A percentile compares a stretch with the other conserved stretches of the same genome.
These are phyloP conservation scores for Elanoides forficatus DNA, from an alignment of 2,113 vertebrate species.

Conservation along the genomic window DNA sequence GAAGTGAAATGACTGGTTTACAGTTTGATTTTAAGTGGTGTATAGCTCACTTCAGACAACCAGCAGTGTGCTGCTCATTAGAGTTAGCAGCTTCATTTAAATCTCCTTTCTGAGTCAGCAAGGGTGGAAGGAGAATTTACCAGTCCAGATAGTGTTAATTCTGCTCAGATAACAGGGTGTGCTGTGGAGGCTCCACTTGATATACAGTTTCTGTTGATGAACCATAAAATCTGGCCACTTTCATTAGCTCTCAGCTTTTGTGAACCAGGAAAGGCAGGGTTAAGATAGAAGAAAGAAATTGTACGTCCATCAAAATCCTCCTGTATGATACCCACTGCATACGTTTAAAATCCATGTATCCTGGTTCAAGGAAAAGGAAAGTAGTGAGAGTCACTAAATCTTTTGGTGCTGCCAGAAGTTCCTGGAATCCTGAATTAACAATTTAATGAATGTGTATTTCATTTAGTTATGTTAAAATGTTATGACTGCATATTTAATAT, in stretches of 20 bases:
- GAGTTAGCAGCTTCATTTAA: slow-evolving; percentile 30
- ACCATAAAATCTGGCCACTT: not conserved
- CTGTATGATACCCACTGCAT: not conserved
- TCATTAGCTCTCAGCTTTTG: not conserved
- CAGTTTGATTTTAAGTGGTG: not conserved
- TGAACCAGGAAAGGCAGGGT: not conserved
- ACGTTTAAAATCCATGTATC: not conserved
- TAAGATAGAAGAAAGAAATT: not conserved
- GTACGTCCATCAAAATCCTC: not conserved
- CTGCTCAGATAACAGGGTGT: not conserved
- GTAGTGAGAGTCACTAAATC: not conserved
- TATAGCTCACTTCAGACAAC: not conserved
- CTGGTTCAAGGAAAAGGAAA: not conserved
- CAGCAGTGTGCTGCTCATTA: not conserved
- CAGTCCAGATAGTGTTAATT: not conserved
- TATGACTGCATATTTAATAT: not conserved
- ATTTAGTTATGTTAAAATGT: not conserved
- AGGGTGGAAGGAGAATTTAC: not conserved
- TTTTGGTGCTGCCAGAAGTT: not conserved
- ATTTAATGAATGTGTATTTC: not conserved
- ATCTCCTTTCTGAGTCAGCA: not conserved
- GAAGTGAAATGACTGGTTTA: slow-evolving; percentile 46
- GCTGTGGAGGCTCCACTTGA: not conserved
- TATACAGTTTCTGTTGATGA: not conserved
- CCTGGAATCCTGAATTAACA: not conserved